Evolutionary conservation across 1,140 invertebrate species (phyloP).

Genomic region (Drosophila burlai): DNA sequence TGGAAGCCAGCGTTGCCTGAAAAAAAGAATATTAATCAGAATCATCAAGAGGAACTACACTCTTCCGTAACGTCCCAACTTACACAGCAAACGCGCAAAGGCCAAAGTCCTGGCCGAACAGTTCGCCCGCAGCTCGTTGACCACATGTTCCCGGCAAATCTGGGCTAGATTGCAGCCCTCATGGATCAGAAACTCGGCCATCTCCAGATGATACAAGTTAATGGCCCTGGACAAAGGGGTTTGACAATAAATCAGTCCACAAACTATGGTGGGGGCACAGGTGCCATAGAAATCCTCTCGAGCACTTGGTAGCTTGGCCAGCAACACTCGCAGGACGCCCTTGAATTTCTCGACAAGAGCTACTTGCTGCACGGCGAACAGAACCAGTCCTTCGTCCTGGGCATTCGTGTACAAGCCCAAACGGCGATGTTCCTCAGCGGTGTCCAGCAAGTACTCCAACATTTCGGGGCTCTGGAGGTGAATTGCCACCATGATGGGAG

Average conservation of each 20-base stretch:
- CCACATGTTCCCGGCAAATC: constrained; percentile 58
- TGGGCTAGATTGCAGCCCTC: constrained; percentile 85
- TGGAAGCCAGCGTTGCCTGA: constrained; percentile 68
- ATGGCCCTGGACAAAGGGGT: constrained; percentile 86
- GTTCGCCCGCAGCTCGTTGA: constrained; percentile 53
- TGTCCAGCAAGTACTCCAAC: constrained; percentile 85
- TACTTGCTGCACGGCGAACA: constrained; percentile 85
- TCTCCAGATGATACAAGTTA: constrained; percentile 81
- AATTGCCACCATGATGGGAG: constrained; percentile 88
- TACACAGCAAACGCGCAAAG: constrained; percentile 66
- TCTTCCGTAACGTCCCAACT: constrained; percentile 3
- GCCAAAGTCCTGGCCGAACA: constrained; percentile 23
- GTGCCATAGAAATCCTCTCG: constrained; percentile 57
- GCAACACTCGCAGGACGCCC: constrained; percentile 85
- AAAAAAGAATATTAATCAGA: neutral
- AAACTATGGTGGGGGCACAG: constrained; percentile 50
- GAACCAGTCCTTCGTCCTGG: constrained; percentile 84
- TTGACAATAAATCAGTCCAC: constrained; percentile 84
- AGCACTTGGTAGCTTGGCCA: constrained; percentile 73
- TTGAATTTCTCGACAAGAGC: constrained; percentile 79
- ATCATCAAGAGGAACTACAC: neutral
- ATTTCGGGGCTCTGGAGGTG: constrained; percentile 86
- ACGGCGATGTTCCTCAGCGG: constrained; percentile 78
- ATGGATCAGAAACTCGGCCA: constrained; percentile 85
- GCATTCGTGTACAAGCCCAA: constrained; percentile 51